Conservation (phyloP, 2,113 vertebrate genomes). For the Progne subis region DNA sequence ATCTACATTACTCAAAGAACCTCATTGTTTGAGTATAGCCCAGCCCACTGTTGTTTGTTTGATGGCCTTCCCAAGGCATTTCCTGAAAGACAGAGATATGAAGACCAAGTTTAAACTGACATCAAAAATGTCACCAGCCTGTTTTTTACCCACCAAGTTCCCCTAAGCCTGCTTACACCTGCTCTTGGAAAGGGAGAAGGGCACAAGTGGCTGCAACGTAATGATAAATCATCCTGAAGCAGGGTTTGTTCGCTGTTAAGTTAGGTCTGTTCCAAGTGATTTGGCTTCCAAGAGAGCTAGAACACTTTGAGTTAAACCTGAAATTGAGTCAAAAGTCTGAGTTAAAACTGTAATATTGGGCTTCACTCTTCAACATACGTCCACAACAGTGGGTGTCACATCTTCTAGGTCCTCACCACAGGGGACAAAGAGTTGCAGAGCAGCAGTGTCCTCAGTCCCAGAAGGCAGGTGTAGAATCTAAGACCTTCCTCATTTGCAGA, state of each 20-base stretch:
- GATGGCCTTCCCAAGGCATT: not conserved
- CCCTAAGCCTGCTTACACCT: not conserved
- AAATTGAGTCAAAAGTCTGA: not conserved
- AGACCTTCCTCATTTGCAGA: not conserved
- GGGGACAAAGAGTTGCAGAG: not conserved
- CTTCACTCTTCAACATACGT: not conserved
- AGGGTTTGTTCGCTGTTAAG: not conserved
- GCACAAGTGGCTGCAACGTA: not conserved
- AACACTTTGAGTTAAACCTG: not conserved
- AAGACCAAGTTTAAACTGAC: not conserved
- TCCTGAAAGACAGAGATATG: not conserved
- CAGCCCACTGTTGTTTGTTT: not conserved
- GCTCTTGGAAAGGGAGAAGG: not conserved
- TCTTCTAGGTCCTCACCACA: not conserved
- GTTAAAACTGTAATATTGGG: not conserved
- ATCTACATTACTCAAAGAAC: not conserved
- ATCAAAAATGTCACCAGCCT: not conserved
- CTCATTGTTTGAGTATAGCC: not conserved
- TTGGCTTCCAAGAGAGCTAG: not conserved
- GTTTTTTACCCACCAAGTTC: not conserved
- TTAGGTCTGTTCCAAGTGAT: not conserved
- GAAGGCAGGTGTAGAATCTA: not conserved
- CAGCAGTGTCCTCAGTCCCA: not conserved
- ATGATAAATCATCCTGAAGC: not conserved
- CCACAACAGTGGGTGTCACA: not conserved